Base-by-base conservation (phyloP, 2,797 vertebrate genomes). In the Austrolebias charrua region DNA sequence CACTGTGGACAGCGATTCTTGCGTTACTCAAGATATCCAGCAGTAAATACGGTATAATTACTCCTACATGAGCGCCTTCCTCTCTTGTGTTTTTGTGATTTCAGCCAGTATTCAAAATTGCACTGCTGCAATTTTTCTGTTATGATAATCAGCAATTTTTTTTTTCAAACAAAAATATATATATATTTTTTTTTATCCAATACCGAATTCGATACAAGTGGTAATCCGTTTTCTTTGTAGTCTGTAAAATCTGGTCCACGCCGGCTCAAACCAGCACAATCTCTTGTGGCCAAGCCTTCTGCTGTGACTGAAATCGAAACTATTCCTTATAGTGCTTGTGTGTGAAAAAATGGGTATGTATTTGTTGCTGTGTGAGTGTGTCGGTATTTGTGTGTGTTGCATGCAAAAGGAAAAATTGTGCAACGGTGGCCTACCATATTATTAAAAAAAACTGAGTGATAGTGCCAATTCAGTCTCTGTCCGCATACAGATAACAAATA, bases 401-500 rank as follows among this genome's bases (percentile, higher is more conserved):
- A 82, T 87, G 86, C 79, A 81, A 85, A 40, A 86, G 83, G 80
- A 80, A 87, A 83, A 88, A 94, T 94, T 66, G 92, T 96, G 96
- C 94, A 91, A 86, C 56, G 83, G 90, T 91, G 92, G 93, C 93
- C 94, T 89, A 91, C 92, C 91, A 89, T 93, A 91, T 95, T 95
- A 96, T 95, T 93, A 92, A 90, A 90, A 33, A 83, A 89, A 90
- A 91, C 90, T 85, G 89, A 90, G 93, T 91, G 95, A 98, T 98
- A 97, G 96, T 93, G 92, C 92, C 89, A 93, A 94, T 91, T 94
- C 94, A 92, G 95, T 95, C 94, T 98, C 96, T 99, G 97, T 94
- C 94, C 90, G 93, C 95, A 95, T 93, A 96, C 87, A 97, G 97
- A 99, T 99, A 99, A 99, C 96, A 94, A 98, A 97, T 95, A 98